Evolutionary conservation across 2,797 vertebrate genomes (phyloP).

Genomic region (Muscicapa comitata): DNA sequence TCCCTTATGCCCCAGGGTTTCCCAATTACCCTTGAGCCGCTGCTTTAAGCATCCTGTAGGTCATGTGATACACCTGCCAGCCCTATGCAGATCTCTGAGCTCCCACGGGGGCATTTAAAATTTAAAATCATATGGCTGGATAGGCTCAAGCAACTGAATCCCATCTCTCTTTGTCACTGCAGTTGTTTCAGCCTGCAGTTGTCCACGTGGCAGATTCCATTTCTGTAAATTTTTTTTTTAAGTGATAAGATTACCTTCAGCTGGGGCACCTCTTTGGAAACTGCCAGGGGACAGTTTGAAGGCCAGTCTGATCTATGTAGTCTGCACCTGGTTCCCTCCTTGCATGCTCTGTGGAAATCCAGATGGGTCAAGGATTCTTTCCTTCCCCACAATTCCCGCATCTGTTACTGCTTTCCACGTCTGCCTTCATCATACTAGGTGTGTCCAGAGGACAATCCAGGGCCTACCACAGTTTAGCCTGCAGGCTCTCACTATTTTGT

Average conservation of each 20-base stretch:
- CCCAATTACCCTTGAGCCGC: not conserved
- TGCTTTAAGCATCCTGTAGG: not conserved
- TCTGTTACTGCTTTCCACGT: not conserved
- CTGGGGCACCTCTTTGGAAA: conserved; percentile 5
- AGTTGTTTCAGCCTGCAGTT: not conserved
- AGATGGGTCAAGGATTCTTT: not conserved
- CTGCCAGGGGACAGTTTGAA: conserved; percentile 3
- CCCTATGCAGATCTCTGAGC: not conserved
- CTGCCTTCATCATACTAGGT: not conserved
- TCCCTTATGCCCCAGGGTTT: not conserved
- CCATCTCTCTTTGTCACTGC: not conserved
- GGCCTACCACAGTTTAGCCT: not conserved
- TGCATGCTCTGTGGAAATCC: fast-evolving
- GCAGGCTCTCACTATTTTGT: not conserved
- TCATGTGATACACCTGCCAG: not conserved
- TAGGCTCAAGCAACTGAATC: not conserved
- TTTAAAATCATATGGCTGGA: not conserved
- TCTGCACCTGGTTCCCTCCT: not conserved
- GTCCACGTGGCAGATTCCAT: not conserved
- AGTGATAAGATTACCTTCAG: not conserved
- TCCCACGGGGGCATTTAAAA: not conserved
- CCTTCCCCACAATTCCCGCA: not conserved
- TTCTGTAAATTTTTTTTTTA: not conserved
- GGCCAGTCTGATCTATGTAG: not conserved
- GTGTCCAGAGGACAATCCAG: not conserved